These are phyloP conservation scores for Paedocypris sp. DNA, from an alignment of 2,113 vertebrate genomes.

Conservation along the genomic window DNA sequence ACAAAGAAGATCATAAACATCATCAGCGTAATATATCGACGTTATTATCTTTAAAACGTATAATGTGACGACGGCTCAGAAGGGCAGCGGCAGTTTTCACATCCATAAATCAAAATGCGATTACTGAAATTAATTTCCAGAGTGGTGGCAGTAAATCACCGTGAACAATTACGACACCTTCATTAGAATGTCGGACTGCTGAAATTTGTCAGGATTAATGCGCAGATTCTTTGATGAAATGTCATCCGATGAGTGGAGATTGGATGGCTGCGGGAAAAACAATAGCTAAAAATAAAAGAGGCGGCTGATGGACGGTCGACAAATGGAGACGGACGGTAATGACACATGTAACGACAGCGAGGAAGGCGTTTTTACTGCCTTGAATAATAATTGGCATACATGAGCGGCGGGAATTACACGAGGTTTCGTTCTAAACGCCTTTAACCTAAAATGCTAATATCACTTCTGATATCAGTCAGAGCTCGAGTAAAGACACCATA, in stretches of 20 bases:
- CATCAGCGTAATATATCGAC: constrained; percentile 2
- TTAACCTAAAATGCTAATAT: constrained; percentile 22
- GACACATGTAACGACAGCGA: background rate
- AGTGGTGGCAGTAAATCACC: constrained; percentile 32
- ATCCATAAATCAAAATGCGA: constrained; percentile 36
- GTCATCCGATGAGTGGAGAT: constrained; percentile 9
- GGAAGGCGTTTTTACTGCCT: background rate
- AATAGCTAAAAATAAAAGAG: constrained; percentile 16
- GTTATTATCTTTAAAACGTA: constrained; percentile 15
- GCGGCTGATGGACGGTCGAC: constrained; percentile 3
- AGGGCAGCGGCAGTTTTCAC: constrained; percentile 16
- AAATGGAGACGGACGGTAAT: background rate
- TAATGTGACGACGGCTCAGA: constrained; percentile 17
- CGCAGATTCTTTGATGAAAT: constrained; percentile 32
- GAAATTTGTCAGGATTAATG: constrained; percentile 41
- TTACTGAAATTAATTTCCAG: constrained; percentile 34
- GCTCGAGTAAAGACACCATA: constrained; percentile 13
- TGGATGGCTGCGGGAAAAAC: constrained; percentile 9
- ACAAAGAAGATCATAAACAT: constrained; percentile 2
- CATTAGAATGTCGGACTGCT: constrained; percentile 40
- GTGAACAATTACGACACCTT: constrained; percentile 38
- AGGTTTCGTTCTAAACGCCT: constrained; percentile 15
- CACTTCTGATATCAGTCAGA: constrained; percentile 17
- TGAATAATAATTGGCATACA: constrained; percentile 11
- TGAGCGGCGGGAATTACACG: background rate